Conservation (phyloP, 2,888 invertebrate species). For the Caenorhabditis doughertyi region DNA sequence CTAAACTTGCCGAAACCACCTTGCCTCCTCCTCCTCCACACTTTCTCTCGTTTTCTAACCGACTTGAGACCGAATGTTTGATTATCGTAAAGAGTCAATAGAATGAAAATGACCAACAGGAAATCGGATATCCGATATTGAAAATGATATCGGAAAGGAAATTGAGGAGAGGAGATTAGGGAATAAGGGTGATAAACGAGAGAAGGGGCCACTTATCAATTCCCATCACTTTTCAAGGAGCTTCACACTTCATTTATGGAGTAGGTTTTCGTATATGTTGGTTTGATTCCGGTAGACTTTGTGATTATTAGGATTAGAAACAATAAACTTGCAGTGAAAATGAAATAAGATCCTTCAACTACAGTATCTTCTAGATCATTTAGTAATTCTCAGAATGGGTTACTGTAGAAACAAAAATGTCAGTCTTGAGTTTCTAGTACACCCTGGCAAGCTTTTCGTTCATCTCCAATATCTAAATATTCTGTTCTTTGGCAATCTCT, state of each 20-base stretch:
- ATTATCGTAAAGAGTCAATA: conserved; percentile 46
- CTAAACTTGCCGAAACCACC: conserved; percentile 26
- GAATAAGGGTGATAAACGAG: conserved; percentile 15
- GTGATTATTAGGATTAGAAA: background rate
- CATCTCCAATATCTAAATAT: too few relatives aligned
- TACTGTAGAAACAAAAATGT: too few relatives aligned
- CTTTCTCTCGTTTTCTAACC: background rate
- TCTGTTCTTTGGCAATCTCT: too few relatives aligned
- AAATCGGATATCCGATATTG: conserved; percentile 46
- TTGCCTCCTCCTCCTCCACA: background rate
- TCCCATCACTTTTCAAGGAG: conserved; percentile 29
- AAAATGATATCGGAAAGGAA: conserved; percentile 39
- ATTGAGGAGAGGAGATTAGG: too few relatives aligned
- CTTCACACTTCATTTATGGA: conserved; percentile 18
- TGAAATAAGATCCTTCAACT: background rate
- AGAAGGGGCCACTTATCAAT: conserved; percentile 16
- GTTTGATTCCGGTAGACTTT: background rate
- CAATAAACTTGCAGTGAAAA: background rate
- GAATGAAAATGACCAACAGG: conserved; percentile 43
- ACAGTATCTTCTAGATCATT: background rate
- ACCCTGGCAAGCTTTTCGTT: too few relatives aligned
- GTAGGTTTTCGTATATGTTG: conserved; percentile 22
- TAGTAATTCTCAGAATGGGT: background rate
- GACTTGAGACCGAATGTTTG: conserved; percentile 1
- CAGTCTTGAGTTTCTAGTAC: too few relatives aligned